Evolutionary conservation across 2,113 vertebrate species (phyloP).

Genomic region (Oncorhynchus gorbuscha): DNA sequence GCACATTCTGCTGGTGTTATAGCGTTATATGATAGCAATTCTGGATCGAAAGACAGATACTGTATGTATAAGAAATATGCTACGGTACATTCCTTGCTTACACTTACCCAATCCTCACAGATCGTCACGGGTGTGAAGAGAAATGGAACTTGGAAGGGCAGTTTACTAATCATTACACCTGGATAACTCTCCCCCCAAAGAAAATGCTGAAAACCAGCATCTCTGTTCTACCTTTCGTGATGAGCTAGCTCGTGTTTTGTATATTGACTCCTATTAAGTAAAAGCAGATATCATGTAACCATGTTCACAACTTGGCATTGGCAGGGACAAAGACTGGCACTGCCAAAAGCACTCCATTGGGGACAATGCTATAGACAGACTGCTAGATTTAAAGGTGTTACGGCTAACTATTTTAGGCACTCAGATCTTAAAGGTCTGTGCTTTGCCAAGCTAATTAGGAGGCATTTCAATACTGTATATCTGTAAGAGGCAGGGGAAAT

Average conservation of each 20-base stretch:
- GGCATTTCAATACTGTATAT: constrained; percentile 1
- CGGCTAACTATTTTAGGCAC: not conserved
- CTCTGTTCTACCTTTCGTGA: not conserved
- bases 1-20: not conserved
- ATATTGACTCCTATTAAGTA: not conserved
- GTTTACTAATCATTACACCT: no score
- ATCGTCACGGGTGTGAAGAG: not conserved
- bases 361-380: no score
- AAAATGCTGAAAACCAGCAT: no score
- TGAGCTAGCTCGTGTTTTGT: not conserved
- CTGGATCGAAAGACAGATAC: not conserved
- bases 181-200: no score
- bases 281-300: not conserved
- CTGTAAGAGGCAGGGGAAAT: not conserved
- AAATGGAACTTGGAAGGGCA: no score
- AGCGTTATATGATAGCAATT: not conserved
- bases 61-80: not conserved
- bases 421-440: not conserved
- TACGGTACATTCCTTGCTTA: not conserved
- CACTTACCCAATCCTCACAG: not conserved
- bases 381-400: not conserved
- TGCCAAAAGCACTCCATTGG: no score
- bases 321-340: no score
- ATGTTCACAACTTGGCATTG: no score
- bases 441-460: not conserved